A percentile compares a stretch with the other conserved stretches of the same genome.
Evolutionary conservation across 2,888 invertebrate species (phyloP).

Genomic region (Noctua fimbriata): DNA sequence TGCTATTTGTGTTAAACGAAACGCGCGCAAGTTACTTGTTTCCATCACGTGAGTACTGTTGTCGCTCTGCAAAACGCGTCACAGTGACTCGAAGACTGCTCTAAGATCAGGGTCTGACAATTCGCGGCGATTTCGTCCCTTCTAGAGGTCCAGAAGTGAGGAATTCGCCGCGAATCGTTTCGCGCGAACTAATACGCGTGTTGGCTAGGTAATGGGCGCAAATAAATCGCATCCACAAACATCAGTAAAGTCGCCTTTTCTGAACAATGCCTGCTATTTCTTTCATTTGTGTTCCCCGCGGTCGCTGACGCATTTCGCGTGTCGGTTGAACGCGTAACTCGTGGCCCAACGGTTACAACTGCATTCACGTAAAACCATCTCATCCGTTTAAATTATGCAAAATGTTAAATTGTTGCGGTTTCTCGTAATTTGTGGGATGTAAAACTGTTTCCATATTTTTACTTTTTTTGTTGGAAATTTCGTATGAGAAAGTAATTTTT

Average conservation of each 20-base stretch:
- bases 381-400: constrained; percentile 18
- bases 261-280: not conserved
- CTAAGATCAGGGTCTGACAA: not conserved
- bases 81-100: not conserved
- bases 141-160: not conserved
- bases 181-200: not conserved
- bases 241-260: not conserved
- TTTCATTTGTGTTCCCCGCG: not conserved
- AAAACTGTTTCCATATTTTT: constrained; percentile 18
- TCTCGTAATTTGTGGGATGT: constrained; percentile 1
- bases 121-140: not conserved
- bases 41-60: not conserved
- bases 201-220: not conserved
- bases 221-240: not conserved
- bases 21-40: not conserved
- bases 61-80: not conserved
- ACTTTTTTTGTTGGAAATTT: not conserved
- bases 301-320: not conserved
- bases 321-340: not conserved
- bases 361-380: constrained; percentile 15
- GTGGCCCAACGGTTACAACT: not conserved
- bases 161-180: not conserved
- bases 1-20: not conserved
- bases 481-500: not conserved
- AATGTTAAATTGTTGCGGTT: constrained; percentile 5